Conservation (phyloP, 2,888 invertebrate genomes). For the Ichneumoninae sp. region DNA sequence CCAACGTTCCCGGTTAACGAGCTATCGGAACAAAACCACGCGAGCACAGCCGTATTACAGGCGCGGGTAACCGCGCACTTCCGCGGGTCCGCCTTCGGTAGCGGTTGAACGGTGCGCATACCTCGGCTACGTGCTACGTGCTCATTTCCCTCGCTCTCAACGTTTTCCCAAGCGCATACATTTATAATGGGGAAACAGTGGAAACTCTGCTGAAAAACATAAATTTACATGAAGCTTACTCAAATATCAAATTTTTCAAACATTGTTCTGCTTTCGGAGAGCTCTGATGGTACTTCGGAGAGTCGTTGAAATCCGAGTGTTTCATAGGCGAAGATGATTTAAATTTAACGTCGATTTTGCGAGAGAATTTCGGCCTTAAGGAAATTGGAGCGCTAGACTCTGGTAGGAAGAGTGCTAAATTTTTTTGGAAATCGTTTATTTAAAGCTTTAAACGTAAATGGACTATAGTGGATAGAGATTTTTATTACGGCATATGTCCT, state of each 20-base stretch:
- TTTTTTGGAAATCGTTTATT: no score
- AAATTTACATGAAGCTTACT: conserved; percentile 16
- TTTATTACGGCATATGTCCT: no score
- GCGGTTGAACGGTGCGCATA: conserved; percentile 7
- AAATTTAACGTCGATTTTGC: no score
- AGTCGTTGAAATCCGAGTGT: no score
- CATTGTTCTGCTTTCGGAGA: not conserved
- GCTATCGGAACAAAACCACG: conserved; percentile 76
- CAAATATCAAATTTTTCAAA: not conserved
- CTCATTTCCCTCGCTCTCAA: conserved; percentile 35
- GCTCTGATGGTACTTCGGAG: no score
- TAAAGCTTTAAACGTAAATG: no score
- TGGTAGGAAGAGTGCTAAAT: no score
- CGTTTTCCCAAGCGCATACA: conserved; percentile 20
- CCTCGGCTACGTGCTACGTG: conserved; percentile 15
- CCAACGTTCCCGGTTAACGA: conserved; percentile 76
- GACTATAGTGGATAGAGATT: no score
- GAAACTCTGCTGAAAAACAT: conserved; percentile 27
- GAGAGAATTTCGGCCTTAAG: no score
- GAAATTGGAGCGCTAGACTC: no score
- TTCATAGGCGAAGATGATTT: no score
- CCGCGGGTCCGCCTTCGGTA: conserved; percentile 55
- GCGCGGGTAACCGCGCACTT: conserved; percentile 68
- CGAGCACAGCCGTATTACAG: conserved; percentile 57
- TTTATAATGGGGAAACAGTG: conserved; percentile 1